Base-by-base conservation (phyloP, 2,113 vertebrate genomes). In the Hystrix cristata region DNA sequence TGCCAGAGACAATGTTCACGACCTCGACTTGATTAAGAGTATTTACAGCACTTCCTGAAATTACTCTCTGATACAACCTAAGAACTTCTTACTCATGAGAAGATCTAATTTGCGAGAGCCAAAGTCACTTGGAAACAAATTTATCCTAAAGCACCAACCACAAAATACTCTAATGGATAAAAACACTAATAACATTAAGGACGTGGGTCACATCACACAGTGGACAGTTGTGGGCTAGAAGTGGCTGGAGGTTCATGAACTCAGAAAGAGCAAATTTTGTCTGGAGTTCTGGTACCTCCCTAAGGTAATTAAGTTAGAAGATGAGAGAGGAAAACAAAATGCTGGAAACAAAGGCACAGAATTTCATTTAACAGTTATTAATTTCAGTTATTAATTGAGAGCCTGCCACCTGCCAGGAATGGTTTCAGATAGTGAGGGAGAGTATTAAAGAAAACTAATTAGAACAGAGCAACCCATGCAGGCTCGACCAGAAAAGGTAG, bases 61-160 rank as follows among this genome's bases (percentile, higher is more conserved):
- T 65, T 65, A 18, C 38, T 93, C 86, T 94, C 25, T 79, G 15
- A 82, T 64, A 95, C 76, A 94, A 76, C 9, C 29, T 13, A 93
- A 87, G 43, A 93, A 91, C 27, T 69, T 85, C 81, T 92, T 86
- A 71, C 69, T 92, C 34, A 87, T n/a, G 27, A 95, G 90, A 96
- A 83, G 43, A 92, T 57, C 13, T 90, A 85, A 38, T 62, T 76
- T 76, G 16, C 46, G 38, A 76, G 15, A 15, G 12, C 34, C 23
- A 84, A 84, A 84, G 51, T 71, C 74, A 83, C 5, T 64, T 84
- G n/a, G 57, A 71, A 38, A 90, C 65, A 64, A 65, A 93, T 65
- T 80, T 57, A 87, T 55, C 80, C 12, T 76, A 27, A 83, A 8
- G 38, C 57, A 5, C 7, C 79, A 82, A 25, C 0, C 74, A 6